Conservation (phyloP, 2,888 invertebrate species). For the Ferdinandea cuprea region DNA sequence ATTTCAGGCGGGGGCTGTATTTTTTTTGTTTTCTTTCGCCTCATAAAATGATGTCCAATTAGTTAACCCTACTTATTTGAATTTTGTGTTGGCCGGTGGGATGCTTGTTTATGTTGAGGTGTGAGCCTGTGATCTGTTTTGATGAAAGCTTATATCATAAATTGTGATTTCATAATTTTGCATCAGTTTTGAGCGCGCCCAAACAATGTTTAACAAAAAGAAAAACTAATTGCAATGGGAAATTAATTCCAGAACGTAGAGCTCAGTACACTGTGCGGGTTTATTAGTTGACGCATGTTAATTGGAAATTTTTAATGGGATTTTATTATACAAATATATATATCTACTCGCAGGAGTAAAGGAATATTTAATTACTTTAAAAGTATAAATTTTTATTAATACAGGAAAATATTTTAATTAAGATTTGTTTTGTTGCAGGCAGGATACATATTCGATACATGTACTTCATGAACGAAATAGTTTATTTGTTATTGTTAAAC, state of each 20-base stretch:
- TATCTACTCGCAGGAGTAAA: background rate
- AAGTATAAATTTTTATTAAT: slow-evolving; percentile 16
- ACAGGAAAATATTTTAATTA: slow-evolving; percentile 38
- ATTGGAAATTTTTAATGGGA: slow-evolving; percentile 71
- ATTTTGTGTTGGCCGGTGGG: background rate
- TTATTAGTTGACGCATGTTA: slow-evolving; percentile 63
- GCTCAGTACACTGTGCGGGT: background rate
- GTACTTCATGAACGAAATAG: too few relatives aligned
- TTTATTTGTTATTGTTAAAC: too few relatives aligned
- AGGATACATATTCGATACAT: slow-evolving; percentile 36
- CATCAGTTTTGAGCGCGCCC: slow-evolving; percentile 1
- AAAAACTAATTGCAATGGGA: slow-evolving; percentile 31
- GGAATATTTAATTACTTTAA: slow-evolving; percentile 36
- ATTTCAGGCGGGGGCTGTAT: slow-evolving; percentile 18
- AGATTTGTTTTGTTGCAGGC: slow-evolving; percentile 49
- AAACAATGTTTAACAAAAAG: background rate
- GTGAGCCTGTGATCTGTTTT: slow-evolving; percentile 11
- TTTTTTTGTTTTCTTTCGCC: background rate
- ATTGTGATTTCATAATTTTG: slow-evolving; percentile 57
- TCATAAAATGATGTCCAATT: slow-evolving; percentile 33
- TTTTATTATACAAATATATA: background rate
- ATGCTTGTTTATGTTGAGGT: background rate
- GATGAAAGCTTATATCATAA: slow-evolving; percentile 28
- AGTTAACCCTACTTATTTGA: slow-evolving; percentile 1
- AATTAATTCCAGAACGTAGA: slow-evolving; percentile 32